phyloP scores from a whole-genome alignment of 2,888 invertebrate genomes.

The Ecliptopera silaceata region DNA sequence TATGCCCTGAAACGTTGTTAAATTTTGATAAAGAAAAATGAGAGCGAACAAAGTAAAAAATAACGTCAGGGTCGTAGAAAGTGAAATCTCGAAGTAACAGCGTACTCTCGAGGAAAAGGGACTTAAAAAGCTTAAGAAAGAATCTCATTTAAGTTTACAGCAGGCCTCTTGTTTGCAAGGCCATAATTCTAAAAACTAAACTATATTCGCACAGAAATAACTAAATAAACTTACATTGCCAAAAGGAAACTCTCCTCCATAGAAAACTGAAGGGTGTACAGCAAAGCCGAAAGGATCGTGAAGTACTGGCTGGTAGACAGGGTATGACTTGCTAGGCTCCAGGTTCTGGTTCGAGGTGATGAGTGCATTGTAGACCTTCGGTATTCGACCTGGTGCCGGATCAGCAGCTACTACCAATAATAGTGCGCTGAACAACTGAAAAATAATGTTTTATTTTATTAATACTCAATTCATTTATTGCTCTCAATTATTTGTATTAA shows the following conservation, averaged over 20 bases:
- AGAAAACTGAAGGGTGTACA: slow-evolving; percentile 62
- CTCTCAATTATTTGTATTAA: too few species aligned
- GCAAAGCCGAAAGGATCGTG: slow-evolving; percentile 84
- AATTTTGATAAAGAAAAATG: too few species aligned
- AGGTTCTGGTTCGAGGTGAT: slow-evolving; percentile 90
- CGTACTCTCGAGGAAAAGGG: too few species aligned
- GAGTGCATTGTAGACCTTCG: slow-evolving; percentile 91
- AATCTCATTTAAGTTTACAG: too few species aligned
- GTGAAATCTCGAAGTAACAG: too few species aligned
- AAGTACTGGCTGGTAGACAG: slow-evolving; percentile 88
- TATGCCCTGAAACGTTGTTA: slow-evolving; percentile 58
- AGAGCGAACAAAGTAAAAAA: too few species aligned
- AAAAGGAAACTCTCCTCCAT: slow-evolving; percentile 62
- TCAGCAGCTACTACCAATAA: slow-evolving; percentile 49
- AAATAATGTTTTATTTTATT: slow-evolving; percentile 2
- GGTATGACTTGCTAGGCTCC: slow-evolving; percentile 88
- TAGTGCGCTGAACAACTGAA: slow-evolving; percentile 60
- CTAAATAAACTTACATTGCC: slow-evolving; percentile 59
- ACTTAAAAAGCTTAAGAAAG: too few species aligned
- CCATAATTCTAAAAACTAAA: neutral
- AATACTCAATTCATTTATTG: too few species aligned
- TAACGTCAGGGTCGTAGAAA: too few species aligned
- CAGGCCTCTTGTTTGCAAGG: too few species aligned
- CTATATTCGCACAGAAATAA: too few species aligned
- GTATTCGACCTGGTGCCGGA: slow-evolving; percentile 83